Conservation (phyloP, 2,113 vertebrate genomes). For the Otolemur garnettii region DNA sequence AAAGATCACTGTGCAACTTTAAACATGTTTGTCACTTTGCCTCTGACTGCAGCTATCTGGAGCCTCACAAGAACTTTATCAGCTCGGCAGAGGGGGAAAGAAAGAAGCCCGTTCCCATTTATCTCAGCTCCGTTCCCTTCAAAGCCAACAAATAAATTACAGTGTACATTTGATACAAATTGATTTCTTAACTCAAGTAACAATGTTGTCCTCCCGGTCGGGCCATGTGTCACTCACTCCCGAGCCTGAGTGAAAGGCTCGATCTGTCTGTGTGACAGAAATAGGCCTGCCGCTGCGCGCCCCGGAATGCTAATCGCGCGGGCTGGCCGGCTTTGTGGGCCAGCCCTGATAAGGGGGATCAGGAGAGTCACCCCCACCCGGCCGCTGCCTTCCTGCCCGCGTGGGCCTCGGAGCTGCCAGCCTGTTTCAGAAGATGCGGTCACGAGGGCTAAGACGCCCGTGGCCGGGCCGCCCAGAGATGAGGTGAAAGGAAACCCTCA, state of each 20-base stretch:
- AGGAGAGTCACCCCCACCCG: conserved; percentile 90
- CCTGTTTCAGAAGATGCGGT: conserved; percentile 91
- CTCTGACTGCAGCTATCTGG: conserved; percentile 98
- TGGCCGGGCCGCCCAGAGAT: conserved; percentile 88
- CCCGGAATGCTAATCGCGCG: conserved; percentile 97
- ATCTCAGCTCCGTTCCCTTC: conserved; percentile 99
- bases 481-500: conserved; percentile 92
- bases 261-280: conserved; percentile 99
- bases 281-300: conserved; percentile 93
- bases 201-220: conserved; percentile 99
- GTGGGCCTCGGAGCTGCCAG: conserved; percentile 89
- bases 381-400: background rate
- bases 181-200: conserved; percentile 99
- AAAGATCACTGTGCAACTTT: conserved; percentile 99
- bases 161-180: conserved; percentile 99
- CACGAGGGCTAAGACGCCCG: conserved; percentile 87
- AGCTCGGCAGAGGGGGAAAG: conserved; percentile 89
- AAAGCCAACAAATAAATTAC: conserved; percentile 99
- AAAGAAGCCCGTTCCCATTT: conserved; percentile 96
- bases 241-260: conserved; percentile 98
- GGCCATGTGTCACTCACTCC: conserved; percentile 99
- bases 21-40: conserved; percentile 99
- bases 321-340: conserved; percentile 98
- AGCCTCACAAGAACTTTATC: conserved; percentile 99
- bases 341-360: conserved; percentile 96